Evolutionary conservation across 2,888 invertebrate genomes (phyloP).

Genomic region (Latrodectus elegans): DNA sequence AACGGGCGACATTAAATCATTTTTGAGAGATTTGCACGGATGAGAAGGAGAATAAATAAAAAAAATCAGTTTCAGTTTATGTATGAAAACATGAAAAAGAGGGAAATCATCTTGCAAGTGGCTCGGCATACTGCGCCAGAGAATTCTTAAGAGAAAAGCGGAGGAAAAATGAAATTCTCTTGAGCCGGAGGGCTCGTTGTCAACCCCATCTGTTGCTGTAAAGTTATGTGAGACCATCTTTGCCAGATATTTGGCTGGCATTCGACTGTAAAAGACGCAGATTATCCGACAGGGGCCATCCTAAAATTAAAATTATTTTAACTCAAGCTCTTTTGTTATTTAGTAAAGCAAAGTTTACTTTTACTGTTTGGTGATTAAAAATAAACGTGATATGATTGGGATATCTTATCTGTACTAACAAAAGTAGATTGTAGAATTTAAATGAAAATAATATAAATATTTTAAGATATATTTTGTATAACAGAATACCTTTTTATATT

Average conservation of each 20-base stretch:
- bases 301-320: conserved; percentile 13
- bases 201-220: conserved; percentile 67
- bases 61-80: background rate
- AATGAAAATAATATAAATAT: background rate
- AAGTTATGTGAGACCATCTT: conserved; percentile 68
- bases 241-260: conserved; percentile 68
- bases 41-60: conserved; percentile 3
- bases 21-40: background rate
- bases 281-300: conserved; percentile 15
- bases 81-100: conserved; percentile 22
- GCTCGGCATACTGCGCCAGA: background rate
- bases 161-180: conserved; percentile 49
- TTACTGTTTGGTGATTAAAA: background rate
- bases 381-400: background rate
- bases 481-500: too few relatives aligned
- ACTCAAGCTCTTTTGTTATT: background rate
- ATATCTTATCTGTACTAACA: too few relatives aligned
- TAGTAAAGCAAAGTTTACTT: background rate
- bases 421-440: too few relatives aligned
- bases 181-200: conserved; percentile 37
- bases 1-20: background rate
- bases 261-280: conserved; percentile 64
- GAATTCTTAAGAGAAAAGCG: conserved; percentile 4
- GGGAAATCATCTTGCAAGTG: conserved; percentile 3
- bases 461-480: too few relatives aligned